Base-by-base conservation (phyloP, 2,113 vertebrate species). In the Odobenus rosmarus region DNA sequence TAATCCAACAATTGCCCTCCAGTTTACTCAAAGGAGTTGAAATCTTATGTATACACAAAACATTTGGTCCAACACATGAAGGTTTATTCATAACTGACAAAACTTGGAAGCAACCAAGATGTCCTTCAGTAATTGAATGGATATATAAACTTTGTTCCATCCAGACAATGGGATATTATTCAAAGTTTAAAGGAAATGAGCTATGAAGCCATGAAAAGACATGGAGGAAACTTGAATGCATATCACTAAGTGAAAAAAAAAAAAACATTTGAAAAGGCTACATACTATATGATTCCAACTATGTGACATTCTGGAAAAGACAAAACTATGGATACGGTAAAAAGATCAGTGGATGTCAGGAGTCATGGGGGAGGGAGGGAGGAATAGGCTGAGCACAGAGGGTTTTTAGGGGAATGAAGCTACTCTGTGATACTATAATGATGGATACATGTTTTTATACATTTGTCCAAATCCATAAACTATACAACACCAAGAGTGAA, bases 351-450 rank as follows among this genome's bases (percentile, higher is more conserved):
- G 18, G 5, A 55, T 61, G 16, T 36, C 36, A 82, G 33, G 74
- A 53, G 18, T 24, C 5, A 7, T 0, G 0, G 10, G 21, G 11
- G 4, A 64, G 11, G 4, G 26, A 36, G 24, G 18, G 1, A 7
- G 31, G n/a, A n/a, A 13, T 3, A 42, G 15, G 33, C 9, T 16
- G n/a, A 46, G 8, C 11, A 61, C 7, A 39, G 42, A 55, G 46
- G 4, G 11, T 18, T 76, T 39, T n/a, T 26, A 57, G 46, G 39
- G 31, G 36, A 33, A 14, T 10, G 55, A 91, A 46, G 51, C 33
- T n/a, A 33, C 9, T 49, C 14, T 12, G 1, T 12, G 10, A 51
- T 11, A 1, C 64, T 53, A 9, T 16, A 7, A 31, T 19, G 53
- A 57, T 1, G 1, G 16, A 9, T 42, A 31, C 28, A 28, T 10